Evolutionary conservation across 2,113 vertebrate genomes (phyloP), one percentile per base, ranked within the genome.

Genomic region (Mormyrus iriodes): DNA sequence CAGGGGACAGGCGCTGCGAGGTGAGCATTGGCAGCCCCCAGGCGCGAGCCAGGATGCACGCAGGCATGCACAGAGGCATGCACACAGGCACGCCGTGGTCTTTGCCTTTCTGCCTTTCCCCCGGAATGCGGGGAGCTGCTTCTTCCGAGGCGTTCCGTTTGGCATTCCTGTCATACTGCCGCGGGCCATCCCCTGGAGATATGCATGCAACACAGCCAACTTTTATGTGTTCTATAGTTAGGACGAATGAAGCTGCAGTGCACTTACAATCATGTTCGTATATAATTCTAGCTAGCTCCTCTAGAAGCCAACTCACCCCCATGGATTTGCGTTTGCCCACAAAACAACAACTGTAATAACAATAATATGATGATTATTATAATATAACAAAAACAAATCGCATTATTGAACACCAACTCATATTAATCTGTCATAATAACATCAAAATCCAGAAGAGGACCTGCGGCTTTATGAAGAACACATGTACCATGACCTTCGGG

Each of bases 131-230:
- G 27, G 13, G 65, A 88, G 46, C 46, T 88, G 87, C 61, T 88
- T 69, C 87, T 76, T 79, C 76, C 42, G 76, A 82, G 42, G 76
- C 76, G 76, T 82, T 79, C 15, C 87, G 61, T 65, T 73, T n/a
- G 19, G 65, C 87, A 88, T 88, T 88, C 87, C 87, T 61, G 35
- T 65, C 88, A 65, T 89, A 35, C 82, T 65, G 17, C 82, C 44
- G 79, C 21, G 12, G 65, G 84, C 52, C 79, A 85, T 51, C 24
- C 42, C 79, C 49, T 89, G 83, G 53, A 89, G 83, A 58, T 61
- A 65, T 79, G 73, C 15, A 42, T 79, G 35, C 31, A 49, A 69
- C 58, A 89, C 53, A 85, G 55, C 12, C 4, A 52, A 69, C 24
- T 42, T 13, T 44, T 69, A 44, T 12, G 31, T n/a, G 7, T 7